Conservation (phyloP, 2,113 vertebrate species). For the Pimephales promelas region DNA sequence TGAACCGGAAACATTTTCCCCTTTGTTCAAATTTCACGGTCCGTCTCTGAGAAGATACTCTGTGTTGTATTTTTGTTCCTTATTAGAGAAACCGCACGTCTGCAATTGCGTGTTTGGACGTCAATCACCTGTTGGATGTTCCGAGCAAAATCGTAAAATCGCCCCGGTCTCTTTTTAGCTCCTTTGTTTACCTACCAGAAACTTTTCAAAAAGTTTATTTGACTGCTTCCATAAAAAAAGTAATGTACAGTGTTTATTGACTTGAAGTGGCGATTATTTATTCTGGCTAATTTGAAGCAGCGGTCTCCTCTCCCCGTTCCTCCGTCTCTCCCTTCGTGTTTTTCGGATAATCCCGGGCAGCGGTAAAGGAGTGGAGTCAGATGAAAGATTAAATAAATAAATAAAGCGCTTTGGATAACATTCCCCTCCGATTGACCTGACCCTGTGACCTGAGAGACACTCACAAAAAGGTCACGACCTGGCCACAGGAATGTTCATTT, state of each 20-base stretch:
- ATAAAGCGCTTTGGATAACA: slow-evolving; percentile 72
- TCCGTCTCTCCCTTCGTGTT: slow-evolving; percentile 46
- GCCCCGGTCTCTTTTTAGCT: slow-evolving; percentile 30
- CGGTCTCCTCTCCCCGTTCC: slow-evolving; percentile 49
- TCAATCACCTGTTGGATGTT: neutral
- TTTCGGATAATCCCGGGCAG: slow-evolving; percentile 67
- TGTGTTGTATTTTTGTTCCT: neutral
- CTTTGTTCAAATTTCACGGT: neutral
- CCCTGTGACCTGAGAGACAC: slow-evolving; percentile 68
- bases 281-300: slow-evolving; percentile 79
- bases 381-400: slow-evolving; percentile 79
- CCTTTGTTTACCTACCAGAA: slow-evolving; percentile 49
- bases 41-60: neutral
- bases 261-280: slow-evolving; percentile 74
- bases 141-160: slow-evolving; percentile 4
- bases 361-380: slow-evolving; percentile 64
- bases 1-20: slow-evolving; percentile 1
- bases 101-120: neutral
- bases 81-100: neutral
- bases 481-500: slow-evolving; percentile 54
- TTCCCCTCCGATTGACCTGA: slow-evolving; percentile 73
- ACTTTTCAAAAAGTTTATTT: slow-evolving; percentile 73
- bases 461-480: slow-evolving; percentile 68
- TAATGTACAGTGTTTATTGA: slow-evolving; percentile 70
- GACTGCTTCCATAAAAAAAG: slow-evolving; percentile 72